Base-by-base conservation (phyloP, 2,888 invertebrate species). In the Amorpha juglandis region DNA sequence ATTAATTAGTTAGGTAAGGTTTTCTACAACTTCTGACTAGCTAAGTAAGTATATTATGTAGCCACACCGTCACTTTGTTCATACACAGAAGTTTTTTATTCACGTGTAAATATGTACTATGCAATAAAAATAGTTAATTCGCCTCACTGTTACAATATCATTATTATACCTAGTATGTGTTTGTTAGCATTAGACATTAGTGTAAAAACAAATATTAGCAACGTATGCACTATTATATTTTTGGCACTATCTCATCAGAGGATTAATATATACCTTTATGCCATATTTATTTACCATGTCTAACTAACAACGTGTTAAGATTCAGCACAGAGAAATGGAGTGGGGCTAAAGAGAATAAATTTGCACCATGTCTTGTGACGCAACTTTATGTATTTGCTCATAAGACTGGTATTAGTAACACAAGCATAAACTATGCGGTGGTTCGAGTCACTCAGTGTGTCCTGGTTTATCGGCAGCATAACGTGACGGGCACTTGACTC, bases 71-170 rank as follows among this genome's bases (percentile, higher is more conserved):
- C 12, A 42, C 19, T 42, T 19, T 58, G 38, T 42, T 42, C 14
- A 58, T 42, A 58, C 42, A 58, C 58, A 58, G 38, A 6, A 16
- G 38, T 42, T 38, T 42, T 58, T 19, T 11, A 19, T 12, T 42
- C 58, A 58, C 58, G 11, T 58, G 58, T 58, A 58, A 19, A 58
- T 58, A n/a, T n/a, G n/a, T n/a, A 50, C 8, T 19, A 19, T 7
- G 42, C 58, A 58, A 38, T 42, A 58, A 4, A 16, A 6, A 12
- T 14, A 19, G 4, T 19, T 42, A 8, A 19, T 21, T 38, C 19
- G 11, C 2, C 14, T 12, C 6, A 58, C 16, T 11, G 9, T 16
- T 14, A 12, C 58, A 19, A 58, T 21, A 19, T 16, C 9, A 19
- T 58, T 38, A 12, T 16, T 19, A 42, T 58, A 42, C 19, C 27